Percentiles rank a stretch among this genome's conserved stretches.
phyloP scores from a whole-genome alignment of 2,888 invertebrate genomes.

The Scrobipalpa costella region DNA sequence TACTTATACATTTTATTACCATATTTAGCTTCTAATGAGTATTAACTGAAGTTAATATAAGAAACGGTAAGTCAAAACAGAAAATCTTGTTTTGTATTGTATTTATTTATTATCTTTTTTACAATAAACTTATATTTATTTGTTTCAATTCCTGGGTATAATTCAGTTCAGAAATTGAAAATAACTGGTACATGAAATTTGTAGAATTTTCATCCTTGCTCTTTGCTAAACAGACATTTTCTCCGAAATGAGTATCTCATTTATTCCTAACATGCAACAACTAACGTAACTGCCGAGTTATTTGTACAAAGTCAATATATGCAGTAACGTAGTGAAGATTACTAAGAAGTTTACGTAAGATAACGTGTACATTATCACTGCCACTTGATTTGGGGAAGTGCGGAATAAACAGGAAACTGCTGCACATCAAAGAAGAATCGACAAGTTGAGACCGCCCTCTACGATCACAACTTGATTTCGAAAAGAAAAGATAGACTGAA shows the following conservation, averaged over 20 bases:
- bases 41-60: too few species aligned
- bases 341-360: conserved; percentile 26
- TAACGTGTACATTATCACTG: conserved; percentile 24
- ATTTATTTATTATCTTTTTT: too few species aligned
- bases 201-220: background rate
- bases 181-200: background rate
- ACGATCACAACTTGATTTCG: too few species aligned
- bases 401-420: conserved; percentile 44
- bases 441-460: conserved; percentile 29
- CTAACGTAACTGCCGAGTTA: conserved; percentile 5
- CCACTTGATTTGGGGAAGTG: conserved; percentile 35
- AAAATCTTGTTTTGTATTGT: too few species aligned
- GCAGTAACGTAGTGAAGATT: conserved; percentile 8
- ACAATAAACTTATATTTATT: too few species aligned
- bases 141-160: background rate
- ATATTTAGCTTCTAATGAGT: too few species aligned
- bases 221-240: conserved; percentile 8
- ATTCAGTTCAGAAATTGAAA: background rate
- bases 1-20: too few species aligned
- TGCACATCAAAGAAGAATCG: conserved; percentile 42
- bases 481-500: too few species aligned
- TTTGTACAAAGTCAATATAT: conserved; percentile 24
- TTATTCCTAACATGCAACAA: background rate
- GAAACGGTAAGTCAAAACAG: too few species aligned
- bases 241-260: conserved; percentile 11